Conservation (phyloP, 2,888 invertebrate species). For the Synergus japonicus region DNA sequence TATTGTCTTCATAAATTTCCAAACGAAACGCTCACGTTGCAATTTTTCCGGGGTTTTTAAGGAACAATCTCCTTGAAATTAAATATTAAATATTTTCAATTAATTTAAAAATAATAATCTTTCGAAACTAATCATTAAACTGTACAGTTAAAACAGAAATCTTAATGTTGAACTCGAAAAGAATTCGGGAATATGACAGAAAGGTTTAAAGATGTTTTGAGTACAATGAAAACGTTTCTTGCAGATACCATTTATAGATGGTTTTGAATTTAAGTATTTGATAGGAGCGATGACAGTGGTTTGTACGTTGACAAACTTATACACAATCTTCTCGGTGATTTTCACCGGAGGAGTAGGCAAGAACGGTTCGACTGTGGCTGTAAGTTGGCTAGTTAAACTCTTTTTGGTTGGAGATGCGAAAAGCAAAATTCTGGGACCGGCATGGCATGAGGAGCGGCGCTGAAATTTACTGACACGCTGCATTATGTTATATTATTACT, state of each 20-base stretch:
- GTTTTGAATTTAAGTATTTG: slow-evolving; percentile 87
- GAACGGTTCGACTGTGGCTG: slow-evolving; percentile 99
- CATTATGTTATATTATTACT: slow-evolving; percentile 46
- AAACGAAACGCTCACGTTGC: not conserved
- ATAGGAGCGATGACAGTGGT: slow-evolving; percentile 87
- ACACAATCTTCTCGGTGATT: slow-evolving; percentile 84
- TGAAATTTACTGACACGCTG: slow-evolving; percentile 63
- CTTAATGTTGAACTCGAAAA: not conserved
- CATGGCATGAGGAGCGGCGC: slow-evolving; percentile 76
- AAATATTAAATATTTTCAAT: not conserved
- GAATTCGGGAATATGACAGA: slow-evolving; percentile 9
- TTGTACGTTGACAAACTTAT: slow-evolving; percentile 86
- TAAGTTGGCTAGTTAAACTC: slow-evolving; percentile 81
- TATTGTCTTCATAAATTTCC: not conserved
- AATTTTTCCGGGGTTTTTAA: not conserved
- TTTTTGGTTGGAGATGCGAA: slow-evolving; percentile 57
- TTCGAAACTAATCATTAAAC: not conserved
- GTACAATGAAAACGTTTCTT: slow-evolving; percentile 66
- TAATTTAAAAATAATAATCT: not conserved
- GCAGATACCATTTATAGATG: slow-evolving; percentile 80
- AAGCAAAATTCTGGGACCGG: slow-evolving; percentile 66
- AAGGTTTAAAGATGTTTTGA: not conserved
- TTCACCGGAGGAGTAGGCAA: slow-evolving; percentile 95
- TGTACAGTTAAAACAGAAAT: not conserved
- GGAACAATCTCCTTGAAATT: not conserved